Conservation (phyloP, 2,113 vertebrate genomes). For the Holacanthus passer region DNA sequence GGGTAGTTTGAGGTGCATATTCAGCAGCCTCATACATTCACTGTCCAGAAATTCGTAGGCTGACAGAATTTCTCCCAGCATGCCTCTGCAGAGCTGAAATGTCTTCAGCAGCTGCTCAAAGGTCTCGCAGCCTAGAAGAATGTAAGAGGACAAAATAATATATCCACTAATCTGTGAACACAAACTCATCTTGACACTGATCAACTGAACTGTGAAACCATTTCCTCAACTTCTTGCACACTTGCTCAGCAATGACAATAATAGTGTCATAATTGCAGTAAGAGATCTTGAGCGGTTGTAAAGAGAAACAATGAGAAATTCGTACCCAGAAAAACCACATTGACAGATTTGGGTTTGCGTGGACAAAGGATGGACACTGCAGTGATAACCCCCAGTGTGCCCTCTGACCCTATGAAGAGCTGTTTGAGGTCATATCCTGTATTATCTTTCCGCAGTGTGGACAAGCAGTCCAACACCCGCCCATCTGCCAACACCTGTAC, state of each 20-base stretch:
- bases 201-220: background rate
- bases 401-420: slow-evolving; percentile 96
- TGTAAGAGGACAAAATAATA: background rate
- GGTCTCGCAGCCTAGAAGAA: slow-evolving; percentile 87
- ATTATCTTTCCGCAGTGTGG: slow-evolving; percentile 93
- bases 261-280: background rate
- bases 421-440: slow-evolving; percentile 98
- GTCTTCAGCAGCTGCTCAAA: slow-evolving; percentile 90
- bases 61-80: slow-evolving; percentile 96
- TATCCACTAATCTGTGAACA: background rate
- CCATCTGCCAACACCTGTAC: slow-evolving; percentile 92
- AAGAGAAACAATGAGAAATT: background rate
- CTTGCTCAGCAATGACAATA: background rate
- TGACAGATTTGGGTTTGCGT: slow-evolving; percentile 89
- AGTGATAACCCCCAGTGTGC: slow-evolving; percentile 94
- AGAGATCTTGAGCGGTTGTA: background rate
- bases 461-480: slow-evolving; percentile 88
- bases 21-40: slow-evolving; percentile 90
- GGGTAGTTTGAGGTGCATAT: slow-evolving; percentile 87
- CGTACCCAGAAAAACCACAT: slow-evolving; percentile 93
- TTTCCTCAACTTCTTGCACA: background rate
- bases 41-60: slow-evolving; percentile 95
- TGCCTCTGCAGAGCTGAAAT: slow-evolving; percentile 88
- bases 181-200: background rate
- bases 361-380: slow-evolving; percentile 93